Evolutionary conservation across 2,113 vertebrate genomes (phyloP).

Genomic region (Ciconia maguari): DNA sequence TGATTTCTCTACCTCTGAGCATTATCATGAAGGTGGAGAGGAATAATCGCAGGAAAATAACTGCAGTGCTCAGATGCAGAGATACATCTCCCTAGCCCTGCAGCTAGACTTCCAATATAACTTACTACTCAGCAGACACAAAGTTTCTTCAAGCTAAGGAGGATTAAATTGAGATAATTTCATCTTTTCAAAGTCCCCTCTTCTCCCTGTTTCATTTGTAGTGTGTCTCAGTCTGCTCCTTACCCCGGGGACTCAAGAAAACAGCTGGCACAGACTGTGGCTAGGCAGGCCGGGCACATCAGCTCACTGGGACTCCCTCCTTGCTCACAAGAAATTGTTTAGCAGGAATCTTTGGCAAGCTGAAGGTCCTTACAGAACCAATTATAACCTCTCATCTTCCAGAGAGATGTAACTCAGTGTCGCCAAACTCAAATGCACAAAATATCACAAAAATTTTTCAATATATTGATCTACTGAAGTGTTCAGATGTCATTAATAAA

Average conservation of each 20-base stretch:
- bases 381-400: neutral
- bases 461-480: neutral
- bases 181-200: neutral
- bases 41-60: neutral
- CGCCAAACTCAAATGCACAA: neutral
- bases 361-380: neutral
- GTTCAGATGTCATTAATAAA: neutral
- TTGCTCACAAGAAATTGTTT: neutral
- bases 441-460: neutral
- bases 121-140: neutral
- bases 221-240: neutral
- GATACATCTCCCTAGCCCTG: neutral
- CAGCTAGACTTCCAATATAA: neutral
- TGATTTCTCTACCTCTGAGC: neutral
- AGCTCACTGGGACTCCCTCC: no score
- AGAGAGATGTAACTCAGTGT: neutral
- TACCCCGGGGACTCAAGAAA: neutral
- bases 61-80: neutral
- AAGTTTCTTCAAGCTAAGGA: neutral
- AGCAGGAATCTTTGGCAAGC: neutral
- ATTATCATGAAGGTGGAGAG: neutral
- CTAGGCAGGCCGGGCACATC: rapidly evolving
- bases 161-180: neutral
- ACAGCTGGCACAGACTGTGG: neutral
- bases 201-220: neutral